phyloP scores from a whole-genome alignment of 2,797 vertebrate genomes.

The Danionella dracula region DNA sequence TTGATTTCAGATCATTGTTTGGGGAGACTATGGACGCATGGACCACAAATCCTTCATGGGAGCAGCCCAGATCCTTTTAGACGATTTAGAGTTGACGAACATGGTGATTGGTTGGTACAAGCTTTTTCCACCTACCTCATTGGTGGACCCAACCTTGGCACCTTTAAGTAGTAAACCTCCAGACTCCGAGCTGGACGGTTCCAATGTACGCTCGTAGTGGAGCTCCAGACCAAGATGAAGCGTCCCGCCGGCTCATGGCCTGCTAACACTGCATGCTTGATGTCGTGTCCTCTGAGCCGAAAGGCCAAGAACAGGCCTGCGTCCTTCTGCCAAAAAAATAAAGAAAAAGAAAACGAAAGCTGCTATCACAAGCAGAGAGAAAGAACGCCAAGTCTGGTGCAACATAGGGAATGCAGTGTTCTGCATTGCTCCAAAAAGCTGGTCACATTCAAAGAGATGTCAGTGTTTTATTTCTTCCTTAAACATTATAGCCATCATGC shows the following conservation, averaged over 20 bases:
- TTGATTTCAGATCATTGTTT: conserved; percentile 86
- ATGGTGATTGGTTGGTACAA: conserved; percentile 99
- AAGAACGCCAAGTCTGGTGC: not conserved
- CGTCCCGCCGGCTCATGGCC: conserved; percentile 70
- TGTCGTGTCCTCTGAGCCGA: conserved; percentile 82
- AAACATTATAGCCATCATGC: conserved; percentile 62
- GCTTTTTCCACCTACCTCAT: conserved; percentile 91
- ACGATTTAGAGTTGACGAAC: conserved; percentile 92
- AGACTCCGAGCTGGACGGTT: conserved; percentile 78
- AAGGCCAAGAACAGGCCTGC: conserved; percentile 72
- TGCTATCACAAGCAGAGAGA: conserved; percentile 10
- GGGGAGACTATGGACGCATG: conserved; percentile 97
- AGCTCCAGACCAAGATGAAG: conserved; percentile 27
- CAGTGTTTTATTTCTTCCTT: conserved; percentile 49
- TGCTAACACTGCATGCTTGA: conserved; percentile 91
- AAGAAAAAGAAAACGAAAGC: not conserved
- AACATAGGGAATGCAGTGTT: not conserved
- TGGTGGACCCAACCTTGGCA: conserved; percentile 94
- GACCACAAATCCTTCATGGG: conserved; percentile 99
- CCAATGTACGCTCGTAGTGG: conserved; percentile 83
- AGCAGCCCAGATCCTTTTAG: conserved; percentile 92
- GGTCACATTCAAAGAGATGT: conserved; percentile 54
- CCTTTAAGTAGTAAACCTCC: conserved; percentile 91
- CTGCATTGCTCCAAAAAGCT: conserved; percentile 70
- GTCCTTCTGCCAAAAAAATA: conserved; percentile 63